Percentiles rank a stretch among this genome's conserved stretches.
Evolutionary conservation across 2,888 invertebrate genomes (phyloP).

Genomic region (Protodeltote pygarga): DNA sequence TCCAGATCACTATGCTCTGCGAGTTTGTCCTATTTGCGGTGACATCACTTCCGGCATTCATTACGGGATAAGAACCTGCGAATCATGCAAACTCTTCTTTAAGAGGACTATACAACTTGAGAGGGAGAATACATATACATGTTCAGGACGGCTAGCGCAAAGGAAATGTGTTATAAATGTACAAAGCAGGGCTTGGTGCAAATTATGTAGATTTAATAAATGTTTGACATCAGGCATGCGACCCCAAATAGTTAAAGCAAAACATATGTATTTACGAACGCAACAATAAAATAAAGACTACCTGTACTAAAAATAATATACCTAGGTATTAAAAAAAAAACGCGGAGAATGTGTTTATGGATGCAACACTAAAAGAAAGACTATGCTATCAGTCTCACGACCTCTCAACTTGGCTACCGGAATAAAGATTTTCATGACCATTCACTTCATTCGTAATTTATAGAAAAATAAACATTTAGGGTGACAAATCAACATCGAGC

Average conservation of each 20-base stretch:
- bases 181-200: conserved; percentile 59
- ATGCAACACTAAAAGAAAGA: no score
- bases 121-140: conserved; percentile 56
- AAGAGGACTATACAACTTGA: conserved; percentile 60
- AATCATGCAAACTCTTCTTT: conserved; percentile 72
- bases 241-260: conserved; percentile 48
- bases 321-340: no score
- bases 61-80: conserved; percentile 66
- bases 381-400: no score
- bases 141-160: conserved; percentile 34
- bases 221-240: conserved; percentile 63
- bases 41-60: conserved; percentile 61
- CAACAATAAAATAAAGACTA: no score
- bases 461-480: no score
- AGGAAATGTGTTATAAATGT: conserved; percentile 53
- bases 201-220: conserved; percentile 50
- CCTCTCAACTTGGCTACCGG: no score
- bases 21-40: conserved; percentile 60
- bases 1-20: neutral
- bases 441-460: no score
- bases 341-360: no score
- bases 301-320: no score
- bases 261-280: neutral
- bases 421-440: no score
- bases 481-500: no score